These are phyloP conservation scores for Epirrita christyi DNA, from an alignment of 2,888 invertebrate genomes.

Conservation along the genomic window DNA sequence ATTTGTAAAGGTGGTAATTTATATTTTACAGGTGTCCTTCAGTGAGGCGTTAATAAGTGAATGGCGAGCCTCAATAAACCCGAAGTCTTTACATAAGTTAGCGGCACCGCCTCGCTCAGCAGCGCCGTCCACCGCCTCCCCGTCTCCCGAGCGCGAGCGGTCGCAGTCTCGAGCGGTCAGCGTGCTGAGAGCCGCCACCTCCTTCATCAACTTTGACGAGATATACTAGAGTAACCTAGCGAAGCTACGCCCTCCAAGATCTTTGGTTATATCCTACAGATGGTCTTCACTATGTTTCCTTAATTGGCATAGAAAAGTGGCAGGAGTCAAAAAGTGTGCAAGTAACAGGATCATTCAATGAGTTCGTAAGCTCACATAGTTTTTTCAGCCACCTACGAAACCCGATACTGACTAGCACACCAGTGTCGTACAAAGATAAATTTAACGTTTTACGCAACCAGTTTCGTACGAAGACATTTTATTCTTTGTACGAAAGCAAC, in stretches of 20 bases:
- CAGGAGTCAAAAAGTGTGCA: no score
- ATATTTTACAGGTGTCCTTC: conserved; percentile 60
- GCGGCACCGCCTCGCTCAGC: conserved; percentile 72
- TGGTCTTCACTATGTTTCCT: no score
- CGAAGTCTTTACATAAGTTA: conserved; percentile 63
- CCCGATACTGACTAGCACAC: no score
- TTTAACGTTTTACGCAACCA: no score
- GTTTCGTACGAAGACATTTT: no score
- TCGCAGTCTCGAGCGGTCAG: conserved; percentile 74
- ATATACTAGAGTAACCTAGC: conserved; percentile 56
- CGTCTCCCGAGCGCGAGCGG: conserved; percentile 62
- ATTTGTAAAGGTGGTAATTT: not conserved
- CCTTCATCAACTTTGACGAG: conserved; percentile 78
- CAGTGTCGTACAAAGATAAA: no score
- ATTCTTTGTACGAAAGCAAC: no score
- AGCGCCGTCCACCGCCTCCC: conserved; percentile 60
- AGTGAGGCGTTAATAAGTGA: conserved; percentile 70
- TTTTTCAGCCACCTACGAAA: no score
- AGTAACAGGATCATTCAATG: no score
- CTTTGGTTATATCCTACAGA: not conserved
- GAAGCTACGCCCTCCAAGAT: not conserved
- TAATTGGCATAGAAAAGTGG: no score
- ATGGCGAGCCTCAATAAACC: conserved; percentile 72
- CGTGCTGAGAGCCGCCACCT: conserved; percentile 70
- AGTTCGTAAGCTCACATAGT: no score